These are phyloP conservation scores for Nomada hirtipes DNA, from an alignment of 2,888 invertebrate genomes.

Conservation along the genomic window DNA sequence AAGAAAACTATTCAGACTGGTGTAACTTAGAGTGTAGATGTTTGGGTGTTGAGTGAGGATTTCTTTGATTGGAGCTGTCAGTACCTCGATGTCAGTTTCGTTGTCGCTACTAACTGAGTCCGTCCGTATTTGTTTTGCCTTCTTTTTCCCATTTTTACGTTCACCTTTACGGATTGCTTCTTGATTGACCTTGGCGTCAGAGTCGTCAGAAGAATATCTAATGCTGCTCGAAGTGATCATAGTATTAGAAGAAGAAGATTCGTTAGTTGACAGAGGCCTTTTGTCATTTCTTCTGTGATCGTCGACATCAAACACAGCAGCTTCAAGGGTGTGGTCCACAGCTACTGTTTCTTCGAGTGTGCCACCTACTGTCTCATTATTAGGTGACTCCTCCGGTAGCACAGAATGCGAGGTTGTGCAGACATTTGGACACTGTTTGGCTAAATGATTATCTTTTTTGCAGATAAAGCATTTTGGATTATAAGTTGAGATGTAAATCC, in stretches of 20 bases:
- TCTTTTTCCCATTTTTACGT: neutral
- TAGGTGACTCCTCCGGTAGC: neutral
- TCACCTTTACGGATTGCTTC: neutral
- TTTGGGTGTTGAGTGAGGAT: neutral
- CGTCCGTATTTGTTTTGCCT: neutral
- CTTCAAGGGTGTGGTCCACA: neutral
- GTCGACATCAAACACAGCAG: neutral
- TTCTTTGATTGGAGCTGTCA: neutral
- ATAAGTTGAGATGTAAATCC: neutral
- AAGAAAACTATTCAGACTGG: neutral
- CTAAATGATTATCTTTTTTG: constrained; percentile 6
- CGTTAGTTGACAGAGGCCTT: neutral
- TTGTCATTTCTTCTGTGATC: neutral
- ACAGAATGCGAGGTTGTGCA: neutral
- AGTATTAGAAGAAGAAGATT: neutral
- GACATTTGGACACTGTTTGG: neutral
- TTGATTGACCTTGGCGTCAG: neutral
- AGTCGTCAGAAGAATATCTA: neutral
- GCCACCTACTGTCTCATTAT: neutral
- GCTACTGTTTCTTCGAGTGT: neutral
- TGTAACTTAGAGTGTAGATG: neutral
- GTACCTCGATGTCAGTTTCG: neutral
- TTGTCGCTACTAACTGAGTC: neutral
- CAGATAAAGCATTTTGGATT: constrained; percentile 5
- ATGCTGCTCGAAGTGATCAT: neutral